phyloP scores from a whole-genome alignment of 2,888 invertebrate genomes.

The Aphrophora alni region DNA sequence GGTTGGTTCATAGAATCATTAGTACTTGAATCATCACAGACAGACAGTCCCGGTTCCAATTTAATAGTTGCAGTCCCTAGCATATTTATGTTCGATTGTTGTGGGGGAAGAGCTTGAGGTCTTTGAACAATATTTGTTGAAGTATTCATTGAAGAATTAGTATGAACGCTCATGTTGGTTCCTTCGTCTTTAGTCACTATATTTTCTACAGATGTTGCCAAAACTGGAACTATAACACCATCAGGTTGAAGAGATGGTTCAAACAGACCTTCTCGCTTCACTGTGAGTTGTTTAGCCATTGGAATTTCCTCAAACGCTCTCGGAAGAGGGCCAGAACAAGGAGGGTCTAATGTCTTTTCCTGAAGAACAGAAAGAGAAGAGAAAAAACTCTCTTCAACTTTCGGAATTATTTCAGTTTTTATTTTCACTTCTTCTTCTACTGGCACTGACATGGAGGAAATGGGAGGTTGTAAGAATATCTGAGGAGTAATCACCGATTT shows the following conservation, averaged over 20 bases:
- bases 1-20: conserved; percentile 13
- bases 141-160: neutral
- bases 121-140: conserved; percentile 10
- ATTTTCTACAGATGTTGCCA: conserved; percentile 44
- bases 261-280: conserved; percentile 50
- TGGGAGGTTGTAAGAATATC: conserved; percentile 32
- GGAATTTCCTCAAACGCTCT: conserved; percentile 49
- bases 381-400: conserved; percentile 45
- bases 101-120: conserved; percentile 6
- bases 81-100: conserved; percentile 1
- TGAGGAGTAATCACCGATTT: conserved; percentile 29
- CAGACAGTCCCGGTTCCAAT: conserved; percentile 45
- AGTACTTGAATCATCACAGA: conserved; percentile 37
- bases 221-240: conserved; percentile 47
- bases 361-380: conserved; percentile 43
- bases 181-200: conserved; percentile 49
- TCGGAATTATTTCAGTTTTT: conserved; percentile 43
- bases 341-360: conserved; percentile 39
- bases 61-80: conserved; percentile 32
- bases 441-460: conserved; percentile 35
- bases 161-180: conserved; percentile 36
- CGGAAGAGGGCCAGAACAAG: conserved; percentile 39
- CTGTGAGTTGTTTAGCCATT: conserved; percentile 46
- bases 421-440: conserved; percentile 40
- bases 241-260: conserved; percentile 42